phyloP scores from a whole-genome alignment of 2,797 vertebrate species.

The Bradypodion pumilum region DNA sequence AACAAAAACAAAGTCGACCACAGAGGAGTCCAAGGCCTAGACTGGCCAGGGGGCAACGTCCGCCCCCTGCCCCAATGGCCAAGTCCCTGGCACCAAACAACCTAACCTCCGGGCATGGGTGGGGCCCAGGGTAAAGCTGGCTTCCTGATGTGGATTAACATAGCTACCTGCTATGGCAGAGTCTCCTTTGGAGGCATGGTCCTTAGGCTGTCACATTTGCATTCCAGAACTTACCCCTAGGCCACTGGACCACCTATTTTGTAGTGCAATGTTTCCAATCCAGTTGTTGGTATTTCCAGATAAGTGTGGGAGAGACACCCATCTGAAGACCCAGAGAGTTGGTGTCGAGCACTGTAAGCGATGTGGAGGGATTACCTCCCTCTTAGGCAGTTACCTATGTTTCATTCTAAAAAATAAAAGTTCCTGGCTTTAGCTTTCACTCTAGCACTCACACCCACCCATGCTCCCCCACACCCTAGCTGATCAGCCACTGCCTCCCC shows the following conservation, averaged over 20 bases:
- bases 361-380: neutral
- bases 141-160: neutral
- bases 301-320: no score
- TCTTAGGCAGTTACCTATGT: neutral
- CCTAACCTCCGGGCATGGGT: no score
- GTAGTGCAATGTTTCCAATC: neutral
- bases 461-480: neutral
- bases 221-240: neutral
- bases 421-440: neutral
- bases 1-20: no score
- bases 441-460: no score
- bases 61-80: no score
- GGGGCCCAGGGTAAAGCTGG: no score
- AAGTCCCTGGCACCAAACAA: no score
- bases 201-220: neutral
- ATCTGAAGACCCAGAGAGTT: neutral
- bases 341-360: no score
- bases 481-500: neutral
- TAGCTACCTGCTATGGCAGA: neutral
- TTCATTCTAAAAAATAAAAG: neutral
- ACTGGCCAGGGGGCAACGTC: no score
- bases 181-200: neutral
- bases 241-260: neutral
- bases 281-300: neutral
- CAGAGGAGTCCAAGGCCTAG: no score